Evolutionary conservation across 2,113 vertebrate genomes (phyloP).

Genomic region (Malurus cyaneus): DNA sequence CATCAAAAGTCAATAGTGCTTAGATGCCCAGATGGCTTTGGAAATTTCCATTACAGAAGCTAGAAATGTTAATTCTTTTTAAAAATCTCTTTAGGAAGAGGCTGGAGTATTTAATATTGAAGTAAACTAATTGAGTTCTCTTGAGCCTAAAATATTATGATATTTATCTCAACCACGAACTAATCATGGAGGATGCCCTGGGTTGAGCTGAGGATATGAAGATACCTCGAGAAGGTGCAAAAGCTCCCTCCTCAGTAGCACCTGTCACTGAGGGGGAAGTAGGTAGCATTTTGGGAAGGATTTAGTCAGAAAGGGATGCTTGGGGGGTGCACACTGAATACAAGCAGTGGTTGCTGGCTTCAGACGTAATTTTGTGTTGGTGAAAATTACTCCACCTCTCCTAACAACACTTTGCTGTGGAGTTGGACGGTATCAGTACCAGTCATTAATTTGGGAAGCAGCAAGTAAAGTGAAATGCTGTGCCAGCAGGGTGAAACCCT

Average conservation of each 20-base stretch:
- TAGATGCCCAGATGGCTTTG: background rate
- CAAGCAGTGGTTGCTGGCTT: background rate
- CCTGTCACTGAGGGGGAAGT: background rate
- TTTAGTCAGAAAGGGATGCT: background rate
- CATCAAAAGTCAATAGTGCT: background rate
- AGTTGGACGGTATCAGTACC: background rate
- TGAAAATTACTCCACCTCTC: conserved; percentile 11
- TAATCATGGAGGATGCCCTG: background rate
- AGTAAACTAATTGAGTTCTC: background rate
- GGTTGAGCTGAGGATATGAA: background rate
- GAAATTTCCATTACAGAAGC: background rate
- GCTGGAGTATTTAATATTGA: background rate
- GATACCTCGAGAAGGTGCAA: background rate
- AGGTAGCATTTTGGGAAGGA: background rate
- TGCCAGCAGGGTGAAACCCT: conserved; percentile 1
- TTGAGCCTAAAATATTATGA: background rate
- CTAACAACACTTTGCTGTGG: background rate
- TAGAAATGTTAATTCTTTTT: background rate
- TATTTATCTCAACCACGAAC: background rate
- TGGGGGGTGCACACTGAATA: background rate
- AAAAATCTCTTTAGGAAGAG: background rate
- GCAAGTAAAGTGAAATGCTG: background rate
- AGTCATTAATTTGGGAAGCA: background rate
- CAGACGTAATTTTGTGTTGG: background rate
- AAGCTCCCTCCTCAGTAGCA: background rate